These are phyloP conservation scores for Tetrax tetrax DNA, from an alignment of 2,113 vertebrate species.

Conservation along the genomic window DNA sequence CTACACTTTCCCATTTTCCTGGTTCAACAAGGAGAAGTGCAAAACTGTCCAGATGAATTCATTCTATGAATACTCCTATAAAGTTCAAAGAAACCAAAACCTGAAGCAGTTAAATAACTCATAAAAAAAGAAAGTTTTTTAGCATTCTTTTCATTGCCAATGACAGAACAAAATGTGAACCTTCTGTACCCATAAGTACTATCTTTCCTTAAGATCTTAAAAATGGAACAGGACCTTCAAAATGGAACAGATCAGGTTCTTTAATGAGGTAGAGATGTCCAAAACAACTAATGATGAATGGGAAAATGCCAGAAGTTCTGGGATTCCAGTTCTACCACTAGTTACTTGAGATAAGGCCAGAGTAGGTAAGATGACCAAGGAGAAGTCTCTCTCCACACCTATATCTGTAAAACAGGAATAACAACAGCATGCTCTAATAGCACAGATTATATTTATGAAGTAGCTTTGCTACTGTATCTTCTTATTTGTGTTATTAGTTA, in stretches of 20 bases:
- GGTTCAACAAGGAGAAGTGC: neutral
- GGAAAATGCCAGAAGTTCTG: neutral
- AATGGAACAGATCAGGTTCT: neutral
- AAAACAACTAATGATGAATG: neutral
- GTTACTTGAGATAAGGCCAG: neutral
- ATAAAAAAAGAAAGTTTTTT: neutral
- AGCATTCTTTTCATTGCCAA: neutral
- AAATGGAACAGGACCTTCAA: neutral
- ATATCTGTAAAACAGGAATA: neutral
- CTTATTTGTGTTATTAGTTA: neutral
- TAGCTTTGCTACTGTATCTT: neutral
- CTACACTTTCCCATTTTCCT: neutral
- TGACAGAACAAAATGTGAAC: neutral
- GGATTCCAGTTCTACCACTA: neutral
- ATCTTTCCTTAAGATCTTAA: neutral
- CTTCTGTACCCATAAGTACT: neutral
- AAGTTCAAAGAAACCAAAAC: constrained; percentile 1
- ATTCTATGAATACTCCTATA: neutral
- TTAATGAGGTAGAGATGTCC: neutral
- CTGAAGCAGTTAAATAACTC: neutral
- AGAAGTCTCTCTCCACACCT: neutral
- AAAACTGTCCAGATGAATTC: neutral
- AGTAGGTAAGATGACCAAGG: neutral
- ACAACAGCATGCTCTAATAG: neutral
- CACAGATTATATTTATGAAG: neutral